A percentile compares a stretch with the other conserved stretches of the same genome.
These are phyloP conservation scores for Chymomyza caudatula DNA, from an alignment of 2,888 invertebrate genomes.

Conservation along the genomic window DNA sequence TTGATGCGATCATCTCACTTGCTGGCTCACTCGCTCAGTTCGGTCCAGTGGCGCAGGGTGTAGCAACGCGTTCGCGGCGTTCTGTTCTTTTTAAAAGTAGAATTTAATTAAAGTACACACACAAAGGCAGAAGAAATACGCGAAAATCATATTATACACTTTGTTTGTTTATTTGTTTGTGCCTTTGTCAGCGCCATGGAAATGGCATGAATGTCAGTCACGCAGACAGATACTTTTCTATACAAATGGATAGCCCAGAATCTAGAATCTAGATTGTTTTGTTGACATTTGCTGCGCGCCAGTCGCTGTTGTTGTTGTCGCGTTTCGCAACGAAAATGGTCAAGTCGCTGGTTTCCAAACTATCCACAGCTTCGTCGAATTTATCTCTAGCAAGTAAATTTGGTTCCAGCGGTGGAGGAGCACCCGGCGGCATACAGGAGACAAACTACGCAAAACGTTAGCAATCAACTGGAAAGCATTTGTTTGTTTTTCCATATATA, in stretches of 20 bases:
- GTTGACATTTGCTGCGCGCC: conserved; percentile 1
- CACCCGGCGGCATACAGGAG: conserved; percentile 51
- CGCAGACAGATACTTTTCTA: conserved; percentile 21
- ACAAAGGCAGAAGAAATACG: conserved; percentile 23
- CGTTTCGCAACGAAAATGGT: conserved; percentile 59
- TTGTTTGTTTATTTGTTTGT: conserved; percentile 35
- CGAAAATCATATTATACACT: conserved; percentile 33
- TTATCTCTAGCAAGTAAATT: conserved; percentile 73
- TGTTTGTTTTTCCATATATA: conserved; percentile 28
- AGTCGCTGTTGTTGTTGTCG: too few species aligned
- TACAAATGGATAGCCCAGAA: conserved; percentile 16
- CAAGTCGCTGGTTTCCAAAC: conserved; percentile 75
- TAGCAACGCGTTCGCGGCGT: conserved; percentile 6
- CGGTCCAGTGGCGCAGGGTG: background rate
- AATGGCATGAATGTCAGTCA: conserved; percentile 33
- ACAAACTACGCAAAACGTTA: conserved; percentile 73
- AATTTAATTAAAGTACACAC: conserved; percentile 50
- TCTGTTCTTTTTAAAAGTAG: conserved; percentile 24
- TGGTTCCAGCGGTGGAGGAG: conserved; percentile 40
- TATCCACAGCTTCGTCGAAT: conserved; percentile 74
- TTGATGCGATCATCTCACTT: conserved; percentile 47
- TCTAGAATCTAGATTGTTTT: conserved; percentile 6
- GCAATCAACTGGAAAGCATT: conserved; percentile 29
- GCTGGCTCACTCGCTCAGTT: conserved; percentile 43
- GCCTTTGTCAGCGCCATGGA: conserved; percentile 33